Evolutionary conservation across 2,797 vertebrate genomes (phyloP).

Genomic region (Siniperca scherzeri): DNA sequence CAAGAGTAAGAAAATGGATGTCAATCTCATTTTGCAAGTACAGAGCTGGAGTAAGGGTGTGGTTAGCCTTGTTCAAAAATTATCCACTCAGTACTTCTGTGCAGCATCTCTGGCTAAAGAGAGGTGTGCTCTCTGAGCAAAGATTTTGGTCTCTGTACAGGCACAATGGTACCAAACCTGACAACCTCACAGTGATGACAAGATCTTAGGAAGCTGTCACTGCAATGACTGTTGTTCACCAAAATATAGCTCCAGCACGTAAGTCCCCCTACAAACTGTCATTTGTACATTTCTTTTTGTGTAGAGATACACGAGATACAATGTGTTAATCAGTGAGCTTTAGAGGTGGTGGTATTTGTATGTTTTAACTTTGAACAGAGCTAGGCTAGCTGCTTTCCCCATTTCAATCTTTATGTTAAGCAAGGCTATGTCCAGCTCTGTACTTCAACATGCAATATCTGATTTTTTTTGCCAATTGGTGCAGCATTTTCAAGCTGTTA

Average conservation of each 20-base stretch:
- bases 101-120: not conserved
- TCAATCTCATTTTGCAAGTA: not conserved
- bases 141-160: not conserved
- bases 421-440: too few relatives aligned
- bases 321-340: not conserved
- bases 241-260: not conserved
- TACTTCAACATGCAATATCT: not conserved
- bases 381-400: not conserved
- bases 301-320: not conserved
- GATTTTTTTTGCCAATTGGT: too few relatives aligned
- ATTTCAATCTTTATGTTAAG: too few relatives aligned
- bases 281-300: not conserved
- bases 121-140: too few relatives aligned
- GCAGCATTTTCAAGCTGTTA: not conserved
- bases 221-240: not conserved
- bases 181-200: not conserved
- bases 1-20: slow-evolving; percentile 9
- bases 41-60: not conserved
- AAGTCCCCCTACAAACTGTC: not conserved
- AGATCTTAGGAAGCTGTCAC: not conserved
- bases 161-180: not conserved
- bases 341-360: too few relatives aligned
- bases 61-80: not conserved
- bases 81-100: not conserved
- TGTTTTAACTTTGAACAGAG: not conserved